These are phyloP conservation scores for Pachycephus smyrnensis DNA, from an alignment of 2,888 invertebrate genomes.

Conservation along the genomic window DNA sequence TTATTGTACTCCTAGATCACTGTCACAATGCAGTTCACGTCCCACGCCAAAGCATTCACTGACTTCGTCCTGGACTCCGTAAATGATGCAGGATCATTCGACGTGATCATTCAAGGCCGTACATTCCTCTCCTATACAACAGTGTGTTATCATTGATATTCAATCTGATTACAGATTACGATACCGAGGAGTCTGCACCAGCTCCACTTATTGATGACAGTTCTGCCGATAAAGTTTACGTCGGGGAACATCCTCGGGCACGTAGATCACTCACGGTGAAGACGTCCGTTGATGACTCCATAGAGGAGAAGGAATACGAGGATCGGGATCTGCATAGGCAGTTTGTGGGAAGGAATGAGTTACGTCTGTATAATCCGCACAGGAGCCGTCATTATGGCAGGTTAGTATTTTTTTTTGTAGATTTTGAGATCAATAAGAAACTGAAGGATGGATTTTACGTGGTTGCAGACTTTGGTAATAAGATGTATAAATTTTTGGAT, in stretches of 20 bases:
- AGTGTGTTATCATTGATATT: no score
- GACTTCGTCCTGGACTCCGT: background rate
- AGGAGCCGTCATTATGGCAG: slow-evolving; percentile 32
- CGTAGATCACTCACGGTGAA: slow-evolving; percentile 50
- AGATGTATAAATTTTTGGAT: background rate
- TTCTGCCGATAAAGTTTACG: slow-evolving; percentile 39
- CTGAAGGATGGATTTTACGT: background rate
- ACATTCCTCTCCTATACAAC: no score
- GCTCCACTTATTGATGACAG: slow-evolving; percentile 42
- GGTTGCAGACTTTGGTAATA: background rate
- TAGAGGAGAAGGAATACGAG: slow-evolving; percentile 30
- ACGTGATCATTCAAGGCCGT: background rate
- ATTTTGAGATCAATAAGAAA: no score
- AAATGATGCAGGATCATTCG: background rate
- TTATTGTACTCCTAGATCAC: background rate
- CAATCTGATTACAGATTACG: slow-evolving; percentile 40
- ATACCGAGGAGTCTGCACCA: slow-evolving; percentile 33
- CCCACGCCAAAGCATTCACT: background rate
- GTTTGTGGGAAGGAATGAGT: slow-evolving; percentile 30
- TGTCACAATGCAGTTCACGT: background rate
- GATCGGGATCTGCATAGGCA: slow-evolving; percentile 11
- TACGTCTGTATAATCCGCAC: slow-evolving; percentile 27
- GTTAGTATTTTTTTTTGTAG: slow-evolving; percentile 9
- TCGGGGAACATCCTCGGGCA: slow-evolving; percentile 42
- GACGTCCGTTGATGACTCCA: slow-evolving; percentile 34